Base-by-base conservation (phyloP, 2,797 vertebrate species). In the Columba guinea region DNA sequence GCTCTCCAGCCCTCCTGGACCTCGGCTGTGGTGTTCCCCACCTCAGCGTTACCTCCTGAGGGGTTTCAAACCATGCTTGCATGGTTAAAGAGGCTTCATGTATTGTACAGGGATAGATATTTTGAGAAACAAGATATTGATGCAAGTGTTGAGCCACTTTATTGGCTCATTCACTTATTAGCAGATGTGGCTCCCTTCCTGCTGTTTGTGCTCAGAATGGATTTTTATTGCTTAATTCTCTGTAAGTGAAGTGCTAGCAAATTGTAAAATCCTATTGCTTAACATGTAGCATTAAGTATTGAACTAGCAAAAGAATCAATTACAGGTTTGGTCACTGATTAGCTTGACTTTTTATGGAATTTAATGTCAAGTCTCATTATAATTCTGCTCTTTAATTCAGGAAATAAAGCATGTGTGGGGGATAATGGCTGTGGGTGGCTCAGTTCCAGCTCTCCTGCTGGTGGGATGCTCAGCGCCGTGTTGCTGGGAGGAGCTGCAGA, bases 181-280 rank as follows among this genome's bases (percentile, higher is more conserved):
- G 93, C 15, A 6, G 48, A 69, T 4, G 30, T 51, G 82, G 76
- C 70, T 93, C 64, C 84, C 80, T 90, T 97, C 91, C 92, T 89
- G 94, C 95, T 96, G 87, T 96, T 97, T 95, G 93, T 92, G 85
- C 94, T 84, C 82, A 64, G 95, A 97, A 97, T 97, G 90, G 97
- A 97, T 97, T 97, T 97, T 97, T 96, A 97, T 97, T 97, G 97
- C 94, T 97, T 97, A 98, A 97, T 98, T 97, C 96, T 78, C 96
- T 92, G 90, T 93, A 97, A 98, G 95, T 86, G 94, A 97, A 97
- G 95, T 93, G 83, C 89, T 95, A 94, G 97, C 91, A 95, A 96
- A 96, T 97, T 97, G 96, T 94, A 96, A 97, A 97, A 97, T 91
- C 94, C 94, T 94, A 76, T 97, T 97, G 95, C 95, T 97, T 97